Percentiles rank a stretch among this genome's conserved stretches.
Conservation (phyloP, 2,113 vertebrate species). For the Eulemur macaco region DNA sequence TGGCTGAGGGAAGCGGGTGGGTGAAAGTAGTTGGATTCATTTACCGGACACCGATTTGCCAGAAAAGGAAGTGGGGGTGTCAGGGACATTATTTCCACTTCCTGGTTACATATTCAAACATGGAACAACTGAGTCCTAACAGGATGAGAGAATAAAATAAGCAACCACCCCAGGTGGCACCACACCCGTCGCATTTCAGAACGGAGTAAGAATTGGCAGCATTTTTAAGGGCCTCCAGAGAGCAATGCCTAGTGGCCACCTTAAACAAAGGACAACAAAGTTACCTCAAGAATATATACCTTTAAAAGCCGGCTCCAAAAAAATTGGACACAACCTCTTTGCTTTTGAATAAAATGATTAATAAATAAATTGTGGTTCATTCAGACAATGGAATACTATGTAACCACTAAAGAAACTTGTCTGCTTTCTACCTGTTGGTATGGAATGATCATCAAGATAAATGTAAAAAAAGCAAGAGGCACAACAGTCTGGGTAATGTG, state of each 20-base stretch:
- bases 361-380: background rate
- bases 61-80: constrained; percentile 65
- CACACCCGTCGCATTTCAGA: constrained; percentile 31
- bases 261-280: constrained; percentile 19
- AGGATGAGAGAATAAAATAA: constrained; percentile 42
- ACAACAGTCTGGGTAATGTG: background rate
- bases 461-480: background rate
- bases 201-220: background rate
- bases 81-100: constrained; percentile 66
- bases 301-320: background rate
- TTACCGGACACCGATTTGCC: constrained; percentile 45
- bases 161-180: background rate
- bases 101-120: constrained; percentile 72
- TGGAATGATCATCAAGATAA: background rate
- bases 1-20: background rate
- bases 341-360: constrained; percentile 17
- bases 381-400: background rate
- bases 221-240: constrained; percentile 10
- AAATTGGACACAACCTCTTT: background rate
- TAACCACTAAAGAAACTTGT: background rate
- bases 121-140: constrained; percentile 53
- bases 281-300: background rate
- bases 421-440: background rate
- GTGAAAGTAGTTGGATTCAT: constrained; percentile 29
- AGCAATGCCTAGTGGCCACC: background rate